These are phyloP conservation scores for Chelon labrosus DNA, from an alignment of 2,797 vertebrate genomes.

Conservation along the genomic window DNA sequence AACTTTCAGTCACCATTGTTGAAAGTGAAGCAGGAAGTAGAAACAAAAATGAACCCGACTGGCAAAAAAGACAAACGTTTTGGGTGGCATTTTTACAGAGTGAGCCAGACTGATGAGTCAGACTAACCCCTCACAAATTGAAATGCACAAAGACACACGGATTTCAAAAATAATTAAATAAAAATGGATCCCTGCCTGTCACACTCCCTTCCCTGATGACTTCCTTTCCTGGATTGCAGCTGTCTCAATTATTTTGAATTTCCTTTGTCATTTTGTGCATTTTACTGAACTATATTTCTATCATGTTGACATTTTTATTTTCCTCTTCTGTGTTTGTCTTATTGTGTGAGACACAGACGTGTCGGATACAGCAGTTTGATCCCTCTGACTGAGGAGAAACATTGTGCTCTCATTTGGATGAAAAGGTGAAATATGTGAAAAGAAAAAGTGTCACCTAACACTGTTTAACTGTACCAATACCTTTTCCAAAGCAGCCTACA, in stretches of 20 bases:
- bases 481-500: constrained; percentile 1
- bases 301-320: constrained; percentile 18
- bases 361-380: not conserved
- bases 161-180: not conserved
- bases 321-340: not conserved
- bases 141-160: not conserved
- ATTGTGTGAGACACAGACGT: not conserved
- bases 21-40: too few species aligned
- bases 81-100: too few species aligned
- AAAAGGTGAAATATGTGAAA: constrained; percentile 7
- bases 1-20: too few species aligned
- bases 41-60: too few species aligned
- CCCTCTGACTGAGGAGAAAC: constrained; percentile 2
- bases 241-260: constrained; percentile 10
- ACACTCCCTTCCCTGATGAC: not conserved
- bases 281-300: not conserved
- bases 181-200: not conserved
- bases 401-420: not conserved
- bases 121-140: not conserved
- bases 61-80: too few species aligned
- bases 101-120: too few species aligned
- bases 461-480: not conserved
- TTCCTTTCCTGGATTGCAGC: constrained; percentile 19
- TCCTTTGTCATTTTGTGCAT: constrained; percentile 10
- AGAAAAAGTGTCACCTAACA: not conserved